These are phyloP conservation scores for Cynoglossus semilaevis DNA, from an alignment of 2,113 vertebrate genomes.

Conservation along the genomic window DNA sequence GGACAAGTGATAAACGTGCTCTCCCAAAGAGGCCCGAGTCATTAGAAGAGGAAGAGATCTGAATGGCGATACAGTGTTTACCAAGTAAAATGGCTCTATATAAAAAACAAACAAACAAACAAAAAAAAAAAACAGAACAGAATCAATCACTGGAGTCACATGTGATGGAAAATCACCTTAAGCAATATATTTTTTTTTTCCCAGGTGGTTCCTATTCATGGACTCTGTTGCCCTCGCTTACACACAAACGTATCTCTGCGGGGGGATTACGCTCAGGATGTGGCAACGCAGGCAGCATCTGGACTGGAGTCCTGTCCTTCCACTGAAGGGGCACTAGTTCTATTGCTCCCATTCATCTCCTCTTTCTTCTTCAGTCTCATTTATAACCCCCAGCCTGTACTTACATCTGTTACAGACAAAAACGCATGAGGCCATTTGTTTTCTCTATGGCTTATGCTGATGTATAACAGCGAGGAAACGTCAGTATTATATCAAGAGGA, in stretches of 20 bases:
- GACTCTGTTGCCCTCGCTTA: conserved; percentile 9
- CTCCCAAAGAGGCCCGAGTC: conserved; percentile 10
- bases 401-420: conserved; percentile 24
- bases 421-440: conserved; percentile 37
- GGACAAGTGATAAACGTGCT: conserved; percentile 51
- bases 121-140: no score
- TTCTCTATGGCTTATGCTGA: conserved; percentile 26
- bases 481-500: conserved; percentile 7
- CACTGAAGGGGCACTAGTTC: conserved; percentile 22
- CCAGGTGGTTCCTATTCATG: conserved; percentile 65
- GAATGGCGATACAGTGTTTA: conserved; percentile 30
- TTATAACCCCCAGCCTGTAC: conserved; percentile 6
- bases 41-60: conserved; percentile 14
- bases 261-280: conserved; percentile 61
- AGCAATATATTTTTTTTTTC: conserved; percentile 31
- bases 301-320: conserved; percentile 42
- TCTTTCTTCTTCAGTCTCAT: conserved; percentile 26
- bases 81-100: conserved; percentile 2
- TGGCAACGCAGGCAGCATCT: conserved; percentile 62
- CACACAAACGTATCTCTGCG: conserved; percentile 30
- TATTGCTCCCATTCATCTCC: conserved; percentile 45
- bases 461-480: conserved; percentile 18
- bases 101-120: conserved; percentile 22
- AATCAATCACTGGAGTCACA: conserved; percentile 19
- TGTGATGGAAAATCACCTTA: conserved; percentile 46